phyloP scores from a whole-genome alignment of 2,888 invertebrate species.

The Arenicola marina region DNA sequence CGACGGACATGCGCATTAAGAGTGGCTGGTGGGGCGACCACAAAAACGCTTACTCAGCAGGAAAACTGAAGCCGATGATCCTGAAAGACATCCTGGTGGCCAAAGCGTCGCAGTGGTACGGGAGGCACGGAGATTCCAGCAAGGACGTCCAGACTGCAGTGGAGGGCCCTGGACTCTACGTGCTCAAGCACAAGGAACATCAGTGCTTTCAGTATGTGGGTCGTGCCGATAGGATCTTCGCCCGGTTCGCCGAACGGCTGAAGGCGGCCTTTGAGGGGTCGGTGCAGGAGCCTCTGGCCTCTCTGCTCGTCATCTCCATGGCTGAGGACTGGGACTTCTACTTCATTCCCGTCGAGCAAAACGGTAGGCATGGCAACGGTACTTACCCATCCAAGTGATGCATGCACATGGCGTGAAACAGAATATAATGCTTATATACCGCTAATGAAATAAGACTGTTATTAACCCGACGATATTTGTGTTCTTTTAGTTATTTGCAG shows the following conservation, averaged over 20 bases:
- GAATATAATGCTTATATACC: too few species aligned
- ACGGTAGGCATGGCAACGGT: constrained; percentile 23
- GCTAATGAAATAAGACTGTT: too few species aligned
- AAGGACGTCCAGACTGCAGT: constrained; percentile 17
- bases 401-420: too few species aligned
- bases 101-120: constrained; percentile 30
- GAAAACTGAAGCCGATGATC: constrained; percentile 33
- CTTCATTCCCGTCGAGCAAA: constrained; percentile 27
- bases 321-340: constrained; percentile 39
- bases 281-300: constrained; percentile 24
- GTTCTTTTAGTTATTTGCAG: too few species aligned
- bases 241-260: constrained; percentile 26
- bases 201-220: constrained; percentile 33
- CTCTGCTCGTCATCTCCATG: constrained; percentile 32
- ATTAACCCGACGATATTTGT: too few species aligned
- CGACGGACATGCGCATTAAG: constrained; percentile 36
- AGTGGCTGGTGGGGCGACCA: constrained; percentile 41
- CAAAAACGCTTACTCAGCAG: constrained; percentile 34
- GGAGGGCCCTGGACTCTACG: constrained; percentile 36
- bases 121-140: constrained; percentile 21
- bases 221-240: constrained; percentile 29
- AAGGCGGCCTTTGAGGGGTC: constrained; percentile 32
- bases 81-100: constrained; percentile 26
- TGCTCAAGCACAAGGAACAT: constrained; percentile 37
- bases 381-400: too few species aligned